These are phyloP conservation scores for Hoplostethus atlanticus DNA, from an alignment of 2,797 vertebrate genomes.

Conservation along the genomic window DNA sequence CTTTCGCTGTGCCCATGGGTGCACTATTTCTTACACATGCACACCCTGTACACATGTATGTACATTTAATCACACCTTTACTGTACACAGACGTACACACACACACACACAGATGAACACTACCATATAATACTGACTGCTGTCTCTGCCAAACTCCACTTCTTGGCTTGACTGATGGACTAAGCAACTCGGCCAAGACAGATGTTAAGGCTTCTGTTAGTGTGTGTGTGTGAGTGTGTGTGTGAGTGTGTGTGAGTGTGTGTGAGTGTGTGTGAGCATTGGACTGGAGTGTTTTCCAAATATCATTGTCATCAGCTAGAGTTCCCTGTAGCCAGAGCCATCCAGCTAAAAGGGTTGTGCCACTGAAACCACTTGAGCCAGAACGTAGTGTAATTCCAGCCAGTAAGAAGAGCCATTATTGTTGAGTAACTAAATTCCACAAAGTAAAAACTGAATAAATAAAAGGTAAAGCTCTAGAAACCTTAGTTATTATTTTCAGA, in stretches of 20 bases:
- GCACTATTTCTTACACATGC: background rate
- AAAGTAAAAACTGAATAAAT: conserved; percentile 45
- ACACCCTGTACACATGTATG: background rate
- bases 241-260: no score
- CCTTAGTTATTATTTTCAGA: conserved; percentile 22
- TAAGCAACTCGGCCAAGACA: conserved; percentile 1
- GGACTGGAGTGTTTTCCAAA: conserved; percentile 1
- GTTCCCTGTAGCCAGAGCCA: conserved; percentile 32
- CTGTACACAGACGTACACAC: background rate
- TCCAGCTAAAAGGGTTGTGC: conserved; percentile 28
- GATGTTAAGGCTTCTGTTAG: conserved; percentile 2
- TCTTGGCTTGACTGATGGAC: conserved; percentile 1
- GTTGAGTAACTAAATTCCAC: conserved; percentile 52
- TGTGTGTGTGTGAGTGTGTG: background rate
- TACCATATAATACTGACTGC: background rate
- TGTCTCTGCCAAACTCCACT: background rate
- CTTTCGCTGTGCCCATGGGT: no score
- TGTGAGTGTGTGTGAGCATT: background rate
- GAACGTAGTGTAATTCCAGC: conserved; percentile 48
- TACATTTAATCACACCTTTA: background rate
- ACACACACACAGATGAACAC: background rate
- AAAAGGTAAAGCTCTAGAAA: conserved; percentile 36
- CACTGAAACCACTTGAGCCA: conserved; percentile 44
- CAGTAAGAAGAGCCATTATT: conserved; percentile 38
- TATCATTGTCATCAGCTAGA: conserved; percentile 1